Percentiles rank a stretch among this genome's conserved stretches.
Conservation (phyloP, 2,797 vertebrate genomes). For the Melanotaenia trifasciata region DNA sequence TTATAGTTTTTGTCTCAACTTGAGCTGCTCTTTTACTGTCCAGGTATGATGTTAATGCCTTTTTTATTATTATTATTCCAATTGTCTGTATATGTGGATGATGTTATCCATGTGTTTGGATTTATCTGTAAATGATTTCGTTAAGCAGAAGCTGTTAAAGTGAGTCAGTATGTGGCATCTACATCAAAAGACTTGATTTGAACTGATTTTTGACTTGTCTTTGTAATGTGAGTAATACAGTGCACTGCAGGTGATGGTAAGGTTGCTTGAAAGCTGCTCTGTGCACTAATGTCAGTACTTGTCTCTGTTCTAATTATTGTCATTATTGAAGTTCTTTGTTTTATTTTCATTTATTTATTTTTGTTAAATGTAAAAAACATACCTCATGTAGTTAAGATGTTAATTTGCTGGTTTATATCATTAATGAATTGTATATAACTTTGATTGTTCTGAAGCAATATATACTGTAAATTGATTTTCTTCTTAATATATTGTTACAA, state of each 20-base stretch:
- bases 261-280: constrained; percentile 44
- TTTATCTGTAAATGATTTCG: constrained; percentile 70
- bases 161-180: constrained; percentile 50
- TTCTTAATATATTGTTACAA: constrained; percentile 71
- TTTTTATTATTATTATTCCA: constrained; percentile 37
- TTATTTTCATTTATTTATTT: constrained; percentile 18
- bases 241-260: constrained; percentile 38
- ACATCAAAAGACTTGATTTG: constrained; percentile 31
- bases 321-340: no score
- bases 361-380: constrained; percentile 76
- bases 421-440: constrained; percentile 70
- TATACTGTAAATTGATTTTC: constrained; percentile 76
- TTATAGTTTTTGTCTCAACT: constrained; percentile 46
- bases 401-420: constrained; percentile 69
- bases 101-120: constrained; percentile 52
- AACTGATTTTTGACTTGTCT: constrained; percentile 31
- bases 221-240: constrained; percentile 25
- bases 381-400: constrained; percentile 84
- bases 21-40: constrained; percentile 51
- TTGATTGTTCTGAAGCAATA: constrained; percentile 85
- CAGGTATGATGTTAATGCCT: constrained; percentile 35
- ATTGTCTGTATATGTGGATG: constrained; percentile 51
- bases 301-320: constrained; percentile 28
- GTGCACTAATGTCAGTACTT: constrained; percentile 37
- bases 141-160: constrained; percentile 49